These are phyloP conservation scores for Globicephala melas DNA, from an alignment of 2,113 vertebrate genomes.

Conservation along the genomic window DNA sequence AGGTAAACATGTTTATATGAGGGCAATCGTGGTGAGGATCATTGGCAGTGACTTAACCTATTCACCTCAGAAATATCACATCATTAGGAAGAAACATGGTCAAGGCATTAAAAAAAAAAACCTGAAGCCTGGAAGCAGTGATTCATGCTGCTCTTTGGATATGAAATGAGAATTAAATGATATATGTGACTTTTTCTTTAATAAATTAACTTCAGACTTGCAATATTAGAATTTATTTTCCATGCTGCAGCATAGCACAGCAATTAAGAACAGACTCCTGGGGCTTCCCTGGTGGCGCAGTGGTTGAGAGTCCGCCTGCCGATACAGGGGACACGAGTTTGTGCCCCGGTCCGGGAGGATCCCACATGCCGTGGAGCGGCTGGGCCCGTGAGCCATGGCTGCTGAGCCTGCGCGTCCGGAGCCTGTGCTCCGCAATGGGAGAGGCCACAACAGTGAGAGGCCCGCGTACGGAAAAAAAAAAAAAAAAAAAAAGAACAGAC, in stretches of 20 bases:
- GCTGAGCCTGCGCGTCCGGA: too few relatives aligned
- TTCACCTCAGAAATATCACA: background rate
- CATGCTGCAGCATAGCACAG: background rate
- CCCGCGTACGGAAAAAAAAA: too few relatives aligned
- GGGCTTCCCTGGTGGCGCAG: too few relatives aligned
- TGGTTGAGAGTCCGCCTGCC: too few relatives aligned
- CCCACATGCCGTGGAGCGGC: too few relatives aligned
- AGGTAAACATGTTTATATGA: background rate
- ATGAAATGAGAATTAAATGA: background rate
- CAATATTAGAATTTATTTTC: background rate
- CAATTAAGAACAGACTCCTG: background rate
- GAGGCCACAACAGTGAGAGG: too few relatives aligned
- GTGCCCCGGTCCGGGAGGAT: too few relatives aligned
- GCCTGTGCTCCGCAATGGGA: too few relatives aligned
- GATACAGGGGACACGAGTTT: too few relatives aligned
- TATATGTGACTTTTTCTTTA: background rate
- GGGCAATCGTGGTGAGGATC: background rate
- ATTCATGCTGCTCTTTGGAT: background rate
- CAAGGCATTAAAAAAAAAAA: background rate
- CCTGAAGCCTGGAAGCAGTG: background rate
- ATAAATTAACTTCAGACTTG: conserved; percentile 13
- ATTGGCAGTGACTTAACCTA: background rate
- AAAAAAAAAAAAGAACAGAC: background rate
- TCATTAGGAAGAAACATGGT: background rate
- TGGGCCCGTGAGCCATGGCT: too few relatives aligned